These are phyloP conservation scores for Andrena minutula DNA, from an alignment of 2,888 invertebrate species.

Conservation along the genomic window DNA sequence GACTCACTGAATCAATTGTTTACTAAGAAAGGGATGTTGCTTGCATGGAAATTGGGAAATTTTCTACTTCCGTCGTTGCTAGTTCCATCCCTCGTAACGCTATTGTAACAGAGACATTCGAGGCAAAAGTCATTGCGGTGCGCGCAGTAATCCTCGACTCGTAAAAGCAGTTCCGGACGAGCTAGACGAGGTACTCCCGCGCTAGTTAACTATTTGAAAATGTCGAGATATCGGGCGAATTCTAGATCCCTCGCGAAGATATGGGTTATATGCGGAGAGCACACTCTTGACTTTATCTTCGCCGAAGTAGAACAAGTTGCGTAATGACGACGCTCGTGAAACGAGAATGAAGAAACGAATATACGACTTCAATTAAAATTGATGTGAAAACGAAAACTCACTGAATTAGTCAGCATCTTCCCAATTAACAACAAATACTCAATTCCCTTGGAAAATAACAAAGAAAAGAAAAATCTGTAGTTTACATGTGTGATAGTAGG, in stretches of 20 bases:
- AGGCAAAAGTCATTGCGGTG: constrained; percentile 22
- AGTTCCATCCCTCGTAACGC: constrained; percentile 13
- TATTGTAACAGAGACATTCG: constrained; percentile 16
- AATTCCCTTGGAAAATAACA: background rate
- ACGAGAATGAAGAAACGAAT: no score
- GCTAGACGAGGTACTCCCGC: constrained; percentile 22
- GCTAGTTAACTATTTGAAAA: constrained; percentile 52
- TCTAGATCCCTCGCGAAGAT: constrained; percentile 48
- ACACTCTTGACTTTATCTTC: constrained; percentile 43
- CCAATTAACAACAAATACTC: background rate
- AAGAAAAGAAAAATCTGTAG: background rate
- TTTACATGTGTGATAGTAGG: background rate
- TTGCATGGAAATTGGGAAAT: constrained; percentile 9
- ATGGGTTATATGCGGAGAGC: constrained; percentile 36
- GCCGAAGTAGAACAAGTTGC: constrained; percentile 26
- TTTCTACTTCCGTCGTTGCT: background rate
- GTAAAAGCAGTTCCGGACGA: constrained; percentile 33
- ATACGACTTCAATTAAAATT: constrained; percentile 5
- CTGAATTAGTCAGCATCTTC: no score
- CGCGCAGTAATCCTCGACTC: constrained; percentile 22
- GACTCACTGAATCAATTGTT: background rate
- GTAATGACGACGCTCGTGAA: constrained; percentile 8
- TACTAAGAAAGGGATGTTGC: background rate
- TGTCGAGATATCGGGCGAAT: constrained; percentile 37
- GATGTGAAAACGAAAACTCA: no score